Conservation (phyloP, 2,888 invertebrate genomes). For the Mythimna albipuncta region DNA sequence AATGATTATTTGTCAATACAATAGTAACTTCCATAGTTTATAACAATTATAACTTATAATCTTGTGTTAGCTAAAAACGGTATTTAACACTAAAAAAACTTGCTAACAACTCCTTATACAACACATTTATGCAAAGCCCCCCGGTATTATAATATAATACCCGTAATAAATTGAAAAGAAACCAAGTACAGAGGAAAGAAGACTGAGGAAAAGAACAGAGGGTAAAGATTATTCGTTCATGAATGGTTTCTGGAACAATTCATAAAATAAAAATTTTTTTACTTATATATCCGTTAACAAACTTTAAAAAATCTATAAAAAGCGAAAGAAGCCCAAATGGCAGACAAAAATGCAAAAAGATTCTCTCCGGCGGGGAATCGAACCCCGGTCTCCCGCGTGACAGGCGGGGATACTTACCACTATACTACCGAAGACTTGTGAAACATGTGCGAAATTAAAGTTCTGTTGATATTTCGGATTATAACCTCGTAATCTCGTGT, state of each 20-base stretch:
- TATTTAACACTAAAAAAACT: too few species aligned
- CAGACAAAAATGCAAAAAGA: constrained; percentile 65
- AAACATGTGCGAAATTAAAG: accelerated
- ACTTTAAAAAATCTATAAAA: background rate
- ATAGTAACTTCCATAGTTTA: background rate
- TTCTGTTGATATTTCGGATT: background rate
- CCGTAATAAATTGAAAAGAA: too few species aligned
- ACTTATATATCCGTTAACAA: background rate
- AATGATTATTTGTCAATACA: background rate
- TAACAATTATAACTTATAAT: too few species aligned
- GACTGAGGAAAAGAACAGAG: background rate
- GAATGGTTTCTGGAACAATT: background rate
- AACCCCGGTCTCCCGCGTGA: constrained; percentile 88
- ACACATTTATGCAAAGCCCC: too few species aligned
- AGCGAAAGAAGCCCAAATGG: constrained; percentile 73
- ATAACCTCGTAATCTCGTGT: background rate
- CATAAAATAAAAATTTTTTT: too few species aligned
- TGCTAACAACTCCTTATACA: too few species aligned
- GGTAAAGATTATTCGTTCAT: background rate
- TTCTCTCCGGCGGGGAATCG: constrained; percentile 71
- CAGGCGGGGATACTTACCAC: constrained; percentile 91
- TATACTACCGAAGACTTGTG: constrained; percentile 88
- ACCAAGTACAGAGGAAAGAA: too few species aligned
- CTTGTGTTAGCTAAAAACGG: too few species aligned
- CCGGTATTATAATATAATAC: too few species aligned